Evolutionary conservation across 2,888 invertebrate species (phyloP).

Genomic region (Patella depressa): DNA sequence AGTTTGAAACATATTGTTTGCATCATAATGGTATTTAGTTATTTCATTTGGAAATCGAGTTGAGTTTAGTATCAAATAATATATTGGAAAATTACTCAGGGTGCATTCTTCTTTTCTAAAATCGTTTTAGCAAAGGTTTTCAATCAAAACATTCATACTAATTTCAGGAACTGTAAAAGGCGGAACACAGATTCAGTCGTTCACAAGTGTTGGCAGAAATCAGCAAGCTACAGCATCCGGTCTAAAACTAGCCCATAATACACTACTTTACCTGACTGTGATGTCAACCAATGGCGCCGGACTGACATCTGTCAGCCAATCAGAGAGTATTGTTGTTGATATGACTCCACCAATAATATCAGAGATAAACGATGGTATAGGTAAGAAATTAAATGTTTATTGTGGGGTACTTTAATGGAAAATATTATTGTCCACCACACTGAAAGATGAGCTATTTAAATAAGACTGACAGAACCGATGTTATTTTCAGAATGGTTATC

Average conservation of each 20-base stretch:
- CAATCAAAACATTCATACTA: too few species aligned
- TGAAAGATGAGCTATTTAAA: too few species aligned
- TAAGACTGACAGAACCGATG: background rate
- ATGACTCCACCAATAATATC: conserved; percentile 47
- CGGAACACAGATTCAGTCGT: conserved; percentile 43
- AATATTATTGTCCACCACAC: too few species aligned
- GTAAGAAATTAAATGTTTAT: conserved; percentile 17
- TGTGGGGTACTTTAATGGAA: too few species aligned
- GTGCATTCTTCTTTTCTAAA: too few species aligned
- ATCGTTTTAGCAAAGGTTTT: too few species aligned
- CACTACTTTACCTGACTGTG: conserved; percentile 48
- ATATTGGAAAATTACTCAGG: too few species aligned
- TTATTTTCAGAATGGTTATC: too few species aligned
- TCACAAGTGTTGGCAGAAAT: conserved; percentile 41
- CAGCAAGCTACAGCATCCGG: conserved; percentile 43
- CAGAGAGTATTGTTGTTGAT: conserved; percentile 45
- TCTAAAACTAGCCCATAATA: conserved; percentile 43
- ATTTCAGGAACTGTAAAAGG: conserved; percentile 41
- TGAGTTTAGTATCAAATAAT: too few species aligned
- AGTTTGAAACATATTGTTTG: too few species aligned
- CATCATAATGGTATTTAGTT: too few species aligned
- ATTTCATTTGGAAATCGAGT: too few species aligned
- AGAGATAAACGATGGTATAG: conserved; percentile 43
- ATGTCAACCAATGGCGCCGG: conserved; percentile 50
- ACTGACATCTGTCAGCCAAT: conserved; percentile 41